Evolutionary conservation across 1,140 invertebrate species (phyloP), one percentile per base, ranked within the genome.

Genomic region (Pantala flavescens): DNA sequence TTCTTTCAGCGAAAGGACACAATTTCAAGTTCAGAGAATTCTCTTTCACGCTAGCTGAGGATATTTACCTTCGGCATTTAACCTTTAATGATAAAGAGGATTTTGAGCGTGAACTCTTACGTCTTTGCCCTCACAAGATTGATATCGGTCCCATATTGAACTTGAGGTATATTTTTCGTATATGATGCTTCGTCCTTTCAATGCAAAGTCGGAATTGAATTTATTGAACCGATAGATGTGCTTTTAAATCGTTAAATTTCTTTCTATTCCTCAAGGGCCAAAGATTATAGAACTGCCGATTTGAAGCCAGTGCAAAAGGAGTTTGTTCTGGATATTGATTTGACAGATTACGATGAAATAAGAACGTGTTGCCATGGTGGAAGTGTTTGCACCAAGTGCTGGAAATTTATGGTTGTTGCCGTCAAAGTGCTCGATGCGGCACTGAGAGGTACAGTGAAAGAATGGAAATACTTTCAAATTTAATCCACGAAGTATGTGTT

Each of bases 311-410:
- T 87, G 1, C 88, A 94, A 80, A 93, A 95, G 82, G 98, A 99
- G 85, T 83, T 99, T 16, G 95, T 99, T 1, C 98, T 99, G 86
- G 98, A 99, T 90, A 99, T 99, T 80, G 98, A 99, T 88, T 93
- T 99, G 88, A 98, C 97, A 72, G 98, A 99, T 85, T 99, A 99
- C 85, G 97, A 99, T 88, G 95, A 98, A 81, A 90, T 99, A 1
- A 85, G 98, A 82, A 93, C 87, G 72, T 99, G 97, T 83, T 96
- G 94, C 80, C 89, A 88, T 72, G 95, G 93, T 63, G 90, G 95
- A 12, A 91, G 90, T 79, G 91, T 99, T 23, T 99, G 97, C 82
- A 82, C 81, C 0, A 97, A 96, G 82, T 99, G 98, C 83, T 99
- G 98, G 98, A 95, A 94, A 79, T 95, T 97, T 79, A 98, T 99